These are phyloP conservation scores for Caenorhabditis remanei DNA, from an alignment of 1,140 invertebrate genomes.

Conservation along the genomic window DNA sequence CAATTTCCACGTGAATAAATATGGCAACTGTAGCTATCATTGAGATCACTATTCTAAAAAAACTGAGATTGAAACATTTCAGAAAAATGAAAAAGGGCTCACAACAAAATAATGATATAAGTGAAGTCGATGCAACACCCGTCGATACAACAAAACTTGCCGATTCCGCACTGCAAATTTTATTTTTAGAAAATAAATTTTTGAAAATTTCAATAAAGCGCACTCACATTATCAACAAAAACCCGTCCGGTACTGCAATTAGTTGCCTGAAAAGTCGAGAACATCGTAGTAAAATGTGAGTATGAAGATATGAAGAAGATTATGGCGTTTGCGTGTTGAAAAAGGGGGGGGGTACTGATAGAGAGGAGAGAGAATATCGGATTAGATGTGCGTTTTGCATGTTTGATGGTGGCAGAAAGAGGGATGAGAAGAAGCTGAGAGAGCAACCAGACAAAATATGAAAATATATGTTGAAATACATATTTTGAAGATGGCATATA, in stretches of 20 bases:
- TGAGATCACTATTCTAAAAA: slow-evolving; percentile 32
- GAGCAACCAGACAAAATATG: neutral
- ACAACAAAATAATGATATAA: slow-evolving; percentile 36
- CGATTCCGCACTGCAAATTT: slow-evolving; percentile 36
- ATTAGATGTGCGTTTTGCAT: slow-evolving; percentile 44
- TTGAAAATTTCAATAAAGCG: neutral
- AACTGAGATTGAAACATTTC: no score
- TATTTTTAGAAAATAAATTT: no score
- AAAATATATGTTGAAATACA: slow-evolving; percentile 12
- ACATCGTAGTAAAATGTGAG: neutral
- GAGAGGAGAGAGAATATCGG: slow-evolving; percentile 39
- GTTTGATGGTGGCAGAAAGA: neutral
- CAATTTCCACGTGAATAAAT: slow-evolving; percentile 34
- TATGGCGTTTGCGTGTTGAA: slow-evolving; percentile 37
- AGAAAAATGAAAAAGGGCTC: neutral
- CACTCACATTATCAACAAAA: slow-evolving; percentile 19
- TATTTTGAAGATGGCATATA: neutral
- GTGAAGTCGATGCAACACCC: slow-evolving; percentile 39
- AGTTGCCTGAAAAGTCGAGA: neutral
- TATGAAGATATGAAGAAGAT: neutral
- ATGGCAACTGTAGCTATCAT: slow-evolving; percentile 42
- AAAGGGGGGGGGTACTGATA: slow-evolving; percentile 8
- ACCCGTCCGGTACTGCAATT: neutral
- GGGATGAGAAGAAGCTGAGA: slow-evolving; percentile 27
- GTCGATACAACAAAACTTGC: slow-evolving; percentile 37